Evolutionary conservation across 2,888 invertebrate genomes (phyloP).

Genomic region (Brenthis ino): DNA sequence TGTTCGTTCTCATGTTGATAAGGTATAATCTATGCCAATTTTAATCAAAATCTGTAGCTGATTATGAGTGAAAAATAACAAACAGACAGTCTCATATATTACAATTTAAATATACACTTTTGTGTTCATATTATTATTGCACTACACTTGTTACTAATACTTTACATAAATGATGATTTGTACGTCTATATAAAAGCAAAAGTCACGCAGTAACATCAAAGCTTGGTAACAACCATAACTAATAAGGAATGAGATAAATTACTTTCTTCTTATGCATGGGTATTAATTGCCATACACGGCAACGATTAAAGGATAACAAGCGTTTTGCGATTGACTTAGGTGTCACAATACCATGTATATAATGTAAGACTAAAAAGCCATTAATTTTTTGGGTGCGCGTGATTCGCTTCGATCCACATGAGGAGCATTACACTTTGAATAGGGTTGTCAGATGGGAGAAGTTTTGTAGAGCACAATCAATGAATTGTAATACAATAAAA

Average conservation of each 20-base stretch:
- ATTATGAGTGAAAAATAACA: too few species aligned
- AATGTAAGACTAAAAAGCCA: constrained; percentile 22
- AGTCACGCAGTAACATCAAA: constrained; percentile 5
- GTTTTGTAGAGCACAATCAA: background rate
- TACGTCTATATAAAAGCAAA: background rate
- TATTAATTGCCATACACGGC: constrained; percentile 9
- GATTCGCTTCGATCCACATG: constrained; percentile 39
- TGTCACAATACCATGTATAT: constrained; percentile 13
- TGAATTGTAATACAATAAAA: too few species aligned
- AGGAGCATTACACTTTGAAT: constrained; percentile 30
- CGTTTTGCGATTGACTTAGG: constrained; percentile 17
- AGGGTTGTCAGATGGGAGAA: constrained; percentile 30
- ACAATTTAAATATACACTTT: too few species aligned
- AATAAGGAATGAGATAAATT: constrained; percentile 8
- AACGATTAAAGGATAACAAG: constrained; percentile 1
- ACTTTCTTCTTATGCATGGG: constrained; percentile 13
- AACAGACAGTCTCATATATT: too few species aligned
- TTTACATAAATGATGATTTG: background rate
- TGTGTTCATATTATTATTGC: too few species aligned
- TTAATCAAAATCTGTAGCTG: too few species aligned
- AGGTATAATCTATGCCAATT: too few species aligned
- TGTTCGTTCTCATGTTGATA: too few species aligned
- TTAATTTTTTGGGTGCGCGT: constrained; percentile 39
- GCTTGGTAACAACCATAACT: background rate
- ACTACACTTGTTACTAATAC: too few species aligned